These are phyloP conservation scores for Percopsis transmontana DNA, from an alignment of 2,113 vertebrate genomes.

Conservation along the genomic window DNA sequence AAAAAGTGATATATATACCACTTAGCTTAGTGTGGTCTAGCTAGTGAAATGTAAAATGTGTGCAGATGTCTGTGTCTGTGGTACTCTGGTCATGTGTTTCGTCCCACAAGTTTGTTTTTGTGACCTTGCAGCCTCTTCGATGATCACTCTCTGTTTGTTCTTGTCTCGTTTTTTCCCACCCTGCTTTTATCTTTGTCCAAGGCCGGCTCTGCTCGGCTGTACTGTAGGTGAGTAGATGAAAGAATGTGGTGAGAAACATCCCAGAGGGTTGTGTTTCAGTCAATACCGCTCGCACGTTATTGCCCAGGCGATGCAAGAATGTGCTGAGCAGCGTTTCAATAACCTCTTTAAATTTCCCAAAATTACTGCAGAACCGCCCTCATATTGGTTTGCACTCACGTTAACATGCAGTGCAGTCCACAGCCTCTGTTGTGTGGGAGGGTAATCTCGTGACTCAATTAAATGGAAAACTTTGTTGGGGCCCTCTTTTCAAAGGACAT, in stretches of 20 bases:
- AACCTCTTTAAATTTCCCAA: too few relatives aligned
- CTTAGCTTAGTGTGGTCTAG: not conserved
- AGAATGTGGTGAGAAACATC: slow-evolving; percentile 25
- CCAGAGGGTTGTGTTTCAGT: slow-evolving; percentile 23
- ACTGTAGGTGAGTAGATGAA: slow-evolving; percentile 44
- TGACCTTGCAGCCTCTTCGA: slow-evolving; percentile 47
- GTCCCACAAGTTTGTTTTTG: slow-evolving; percentile 34
- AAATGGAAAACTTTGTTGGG: not conserved
- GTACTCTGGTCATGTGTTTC: slow-evolving; percentile 9
- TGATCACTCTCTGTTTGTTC: slow-evolving; percentile 20
- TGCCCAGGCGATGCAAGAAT: slow-evolving; percentile 2
- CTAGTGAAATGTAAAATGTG: not conserved
- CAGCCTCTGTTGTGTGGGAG: not conserved
- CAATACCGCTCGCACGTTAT: slow-evolving; percentile 7
- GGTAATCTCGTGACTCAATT: not conserved
- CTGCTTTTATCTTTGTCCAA: slow-evolving; percentile 51
- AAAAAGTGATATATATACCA: too few relatives aligned
- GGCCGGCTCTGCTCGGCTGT: slow-evolving; percentile 28
- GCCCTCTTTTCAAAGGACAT: not conserved
- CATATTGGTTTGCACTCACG: not conserved
- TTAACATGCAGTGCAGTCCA: not conserved
- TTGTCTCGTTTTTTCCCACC: not conserved
- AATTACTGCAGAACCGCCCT: not conserved
- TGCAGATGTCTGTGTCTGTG: not conserved
- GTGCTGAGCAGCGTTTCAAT: not conserved